phyloP scores from a whole-genome alignment of 2,888 invertebrate genomes.

The Drosophila borealis region DNA sequence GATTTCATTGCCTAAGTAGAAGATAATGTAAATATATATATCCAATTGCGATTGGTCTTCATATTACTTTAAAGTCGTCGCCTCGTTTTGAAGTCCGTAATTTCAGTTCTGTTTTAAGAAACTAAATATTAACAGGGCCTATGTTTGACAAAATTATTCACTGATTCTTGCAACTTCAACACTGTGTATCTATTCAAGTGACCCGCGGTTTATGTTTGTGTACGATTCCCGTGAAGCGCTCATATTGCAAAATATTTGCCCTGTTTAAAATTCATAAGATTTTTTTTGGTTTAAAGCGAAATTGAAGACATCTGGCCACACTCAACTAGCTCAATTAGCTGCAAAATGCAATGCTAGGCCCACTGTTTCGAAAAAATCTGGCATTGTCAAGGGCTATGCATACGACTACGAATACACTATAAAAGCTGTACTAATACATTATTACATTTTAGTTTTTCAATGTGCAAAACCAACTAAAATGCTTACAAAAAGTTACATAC shows the following conservation, averaged over 20 bases:
- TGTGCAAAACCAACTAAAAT: slow-evolving; percentile 39
- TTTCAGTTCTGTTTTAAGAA: neutral
- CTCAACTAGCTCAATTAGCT: neutral
- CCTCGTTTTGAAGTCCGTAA: neutral
- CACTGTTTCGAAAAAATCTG: neutral
- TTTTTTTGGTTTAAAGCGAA: slow-evolving; percentile 1
- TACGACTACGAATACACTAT: slow-evolving; percentile 30
- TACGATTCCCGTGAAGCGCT: neutral
- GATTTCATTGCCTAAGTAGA: neutral
- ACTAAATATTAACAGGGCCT: neutral
- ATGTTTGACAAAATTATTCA: neutral
- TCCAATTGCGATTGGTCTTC: neutral
- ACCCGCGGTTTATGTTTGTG: neutral
- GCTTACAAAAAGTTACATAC: slow-evolving; percentile 8
- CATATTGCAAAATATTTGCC: slow-evolving; percentile 12
- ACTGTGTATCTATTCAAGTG: neutral
- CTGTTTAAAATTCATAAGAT: slow-evolving; percentile 25
- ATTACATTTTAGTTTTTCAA: slow-evolving; percentile 20
- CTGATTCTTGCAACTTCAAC: neutral
- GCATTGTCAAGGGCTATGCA: slow-evolving; percentile 9
- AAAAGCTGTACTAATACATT: slow-evolving; percentile 12
- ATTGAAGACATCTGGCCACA: slow-evolving; percentile 13
- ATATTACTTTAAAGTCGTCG: neutral
- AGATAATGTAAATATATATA: neutral
- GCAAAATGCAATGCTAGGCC: neutral